These are phyloP conservation scores for Nycticebus coucang DNA, from an alignment of 2,113 vertebrate species.

Conservation along the genomic window DNA sequence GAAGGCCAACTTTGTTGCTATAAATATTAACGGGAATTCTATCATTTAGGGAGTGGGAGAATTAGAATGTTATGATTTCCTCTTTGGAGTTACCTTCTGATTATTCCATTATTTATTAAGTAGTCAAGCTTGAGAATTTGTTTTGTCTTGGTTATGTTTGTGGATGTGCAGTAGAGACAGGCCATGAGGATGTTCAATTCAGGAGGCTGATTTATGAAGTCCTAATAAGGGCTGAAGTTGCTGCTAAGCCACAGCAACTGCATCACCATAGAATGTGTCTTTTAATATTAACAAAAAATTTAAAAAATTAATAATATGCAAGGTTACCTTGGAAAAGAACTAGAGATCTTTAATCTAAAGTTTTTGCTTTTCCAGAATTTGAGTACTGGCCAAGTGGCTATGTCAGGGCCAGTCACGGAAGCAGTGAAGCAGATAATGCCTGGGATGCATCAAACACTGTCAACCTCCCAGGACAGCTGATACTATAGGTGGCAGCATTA, in stretches of 20 bases:
- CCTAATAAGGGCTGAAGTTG: too few relatives aligned
- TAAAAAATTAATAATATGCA: background rate
- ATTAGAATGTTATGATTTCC: background rate
- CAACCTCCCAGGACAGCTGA: background rate
- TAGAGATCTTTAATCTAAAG: background rate
- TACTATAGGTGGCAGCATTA: background rate
- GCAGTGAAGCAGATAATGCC: background rate
- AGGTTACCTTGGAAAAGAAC: background rate
- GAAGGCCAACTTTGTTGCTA: background rate
- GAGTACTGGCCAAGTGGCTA: background rate
- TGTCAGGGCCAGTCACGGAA: background rate
- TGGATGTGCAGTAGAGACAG: background rate
- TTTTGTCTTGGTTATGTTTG: slow-evolving; percentile 11
- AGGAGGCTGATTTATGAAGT: background rate
- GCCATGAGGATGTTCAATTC: background rate
- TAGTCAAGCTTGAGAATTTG: background rate
- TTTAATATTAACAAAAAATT: background rate
- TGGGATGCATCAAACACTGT: background rate
- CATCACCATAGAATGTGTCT: background rate
- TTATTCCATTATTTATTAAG: slow-evolving; percentile 5
- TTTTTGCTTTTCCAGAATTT: background rate
- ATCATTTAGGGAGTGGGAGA: background rate
- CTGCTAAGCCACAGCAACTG: background rate
- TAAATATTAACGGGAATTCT: background rate
- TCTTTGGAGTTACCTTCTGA: background rate